Evolutionary conservation across 2,797 vertebrate genomes (phyloP).

Genomic region (Tinamus major): DNA sequence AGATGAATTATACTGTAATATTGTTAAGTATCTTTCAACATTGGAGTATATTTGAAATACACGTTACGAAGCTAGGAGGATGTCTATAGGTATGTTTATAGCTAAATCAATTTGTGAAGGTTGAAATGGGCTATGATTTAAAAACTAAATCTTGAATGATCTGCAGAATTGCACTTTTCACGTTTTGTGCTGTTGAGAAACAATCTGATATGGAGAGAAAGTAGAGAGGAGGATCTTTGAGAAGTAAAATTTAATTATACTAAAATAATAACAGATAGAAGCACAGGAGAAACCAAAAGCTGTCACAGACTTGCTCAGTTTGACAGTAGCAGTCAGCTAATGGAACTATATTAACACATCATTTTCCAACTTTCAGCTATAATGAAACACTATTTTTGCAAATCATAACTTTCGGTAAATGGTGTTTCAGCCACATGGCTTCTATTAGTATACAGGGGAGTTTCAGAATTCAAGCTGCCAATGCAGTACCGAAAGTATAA

Average conservation of each 20-base stretch:
- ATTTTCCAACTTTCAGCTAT: slow-evolving; percentile 50
- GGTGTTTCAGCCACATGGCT: slow-evolving; percentile 56
- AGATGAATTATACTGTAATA: background rate
- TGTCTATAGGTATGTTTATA: background rate
- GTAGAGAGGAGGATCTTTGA: background rate
- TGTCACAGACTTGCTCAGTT: slow-evolving; percentile 25
- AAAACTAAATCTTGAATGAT: background rate
- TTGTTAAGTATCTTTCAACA: background rate
- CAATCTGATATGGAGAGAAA: background rate
- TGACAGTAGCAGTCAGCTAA: slow-evolving; percentile 58
- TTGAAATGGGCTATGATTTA: background rate
- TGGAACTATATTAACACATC: slow-evolving; percentile 58
- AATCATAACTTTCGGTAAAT: slow-evolving; percentile 18
- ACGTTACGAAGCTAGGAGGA: background rate
- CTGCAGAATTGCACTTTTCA: background rate
- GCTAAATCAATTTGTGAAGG: background rate
- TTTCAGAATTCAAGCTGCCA: slow-evolving; percentile 61
- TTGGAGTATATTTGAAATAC: background rate
- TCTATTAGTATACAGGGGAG: slow-evolving; percentile 45
- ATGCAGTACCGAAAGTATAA: slow-evolving; percentile 41
- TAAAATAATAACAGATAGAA: background rate
- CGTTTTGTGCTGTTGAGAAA: background rate
- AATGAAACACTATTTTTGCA: slow-evolving; percentile 66
- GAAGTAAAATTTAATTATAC: slow-evolving; percentile 10
- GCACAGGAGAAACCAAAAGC: slow-evolving; percentile 9